Base-by-base conservation (phyloP, 2,797 vertebrate species). In the Sebastes cheni region DNA sequence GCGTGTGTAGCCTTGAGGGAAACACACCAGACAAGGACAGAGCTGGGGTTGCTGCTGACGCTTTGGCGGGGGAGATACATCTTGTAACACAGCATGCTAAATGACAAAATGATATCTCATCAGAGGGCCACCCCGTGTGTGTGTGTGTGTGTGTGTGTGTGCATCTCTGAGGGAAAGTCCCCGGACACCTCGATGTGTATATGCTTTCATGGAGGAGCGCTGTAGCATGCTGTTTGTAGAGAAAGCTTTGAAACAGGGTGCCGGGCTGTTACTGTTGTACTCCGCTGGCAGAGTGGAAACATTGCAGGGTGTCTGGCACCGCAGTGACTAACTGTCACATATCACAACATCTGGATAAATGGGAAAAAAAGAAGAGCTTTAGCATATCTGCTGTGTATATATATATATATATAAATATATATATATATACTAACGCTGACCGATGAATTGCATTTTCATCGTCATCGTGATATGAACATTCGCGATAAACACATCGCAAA, bases 81-180 rank as follows among this genome's bases (percentile, higher is more conserved):
- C 94, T 94, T 95, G 94, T 94, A 93, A 90, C 91, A 78, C 94
- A 95, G 94, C 91, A 93, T 94, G 95, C 94, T 93, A 95, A 95
- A 95, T 94, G 92, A 95, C 94, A 95, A 95, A 96, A 95, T 95
- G 90, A 95, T 95, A 94, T 93, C 93, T 94, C 93, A 93, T 95
- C 92, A 93, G 92, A 94, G 90, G 89, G 89, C 89, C 87, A 92
- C 88, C 81, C 83, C 11, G 2, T 61, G 80, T 77, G 77, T 71
- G 74, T 64, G 50, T 67, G 72, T 39, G 75, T 70, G 67, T 42
- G 56, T 70, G 66, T 75, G 67, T 80, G 77, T 72, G 75, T 75
- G 65, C 64, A 59, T 90, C 82, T 86, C 85, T 23, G 76, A 82
- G 67, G 72, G 79, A 87, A 81, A 85, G 77, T 88, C 90, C 85